Evolutionary conservation across 2,888 invertebrate species (phyloP).

Genomic region (Megastigmus dorsalis): DNA sequence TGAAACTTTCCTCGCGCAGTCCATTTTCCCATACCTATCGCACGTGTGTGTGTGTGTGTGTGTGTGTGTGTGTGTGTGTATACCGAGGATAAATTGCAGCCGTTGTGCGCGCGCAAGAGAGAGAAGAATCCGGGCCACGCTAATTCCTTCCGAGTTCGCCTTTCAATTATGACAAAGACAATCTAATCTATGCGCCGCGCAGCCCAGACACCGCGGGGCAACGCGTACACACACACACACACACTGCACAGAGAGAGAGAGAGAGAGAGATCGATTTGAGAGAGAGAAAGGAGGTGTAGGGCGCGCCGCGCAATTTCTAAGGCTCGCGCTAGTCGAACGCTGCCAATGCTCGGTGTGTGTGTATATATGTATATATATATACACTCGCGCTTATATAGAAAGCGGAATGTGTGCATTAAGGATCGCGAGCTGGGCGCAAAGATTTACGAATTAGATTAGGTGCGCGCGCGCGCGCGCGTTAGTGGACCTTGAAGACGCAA

Average conservation of each 20-base stretch:
- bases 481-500: conserved; percentile 15
- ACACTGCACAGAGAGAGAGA: no score
- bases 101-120: neutral
- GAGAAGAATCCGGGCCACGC: conserved; percentile 48
- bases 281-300: no score
- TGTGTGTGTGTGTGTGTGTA: neutral
- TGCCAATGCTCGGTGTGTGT: neutral
- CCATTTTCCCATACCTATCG: no score
- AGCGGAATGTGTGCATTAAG: conserved; percentile 18
- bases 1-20: conserved; percentile 46
- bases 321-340: neutral
- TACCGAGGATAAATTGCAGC: conserved; percentile 16
- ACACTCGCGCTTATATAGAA: conserved; percentile 21
- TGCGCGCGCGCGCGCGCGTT: no score
- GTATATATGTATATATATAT: no score
- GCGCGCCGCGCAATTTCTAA: no score
- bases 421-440: no score
- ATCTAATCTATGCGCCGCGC: conserved; percentile 39
- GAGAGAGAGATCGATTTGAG: no score
- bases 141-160: conserved; percentile 32
- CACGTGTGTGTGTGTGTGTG: neutral
- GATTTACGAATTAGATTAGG: conserved; percentile 13
- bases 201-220: no score
- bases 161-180: conserved; percentile 51
- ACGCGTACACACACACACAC: no score